Conservation (phyloP, 2,888 invertebrate species). For the Harpagoxenus sublaevis region DNA sequence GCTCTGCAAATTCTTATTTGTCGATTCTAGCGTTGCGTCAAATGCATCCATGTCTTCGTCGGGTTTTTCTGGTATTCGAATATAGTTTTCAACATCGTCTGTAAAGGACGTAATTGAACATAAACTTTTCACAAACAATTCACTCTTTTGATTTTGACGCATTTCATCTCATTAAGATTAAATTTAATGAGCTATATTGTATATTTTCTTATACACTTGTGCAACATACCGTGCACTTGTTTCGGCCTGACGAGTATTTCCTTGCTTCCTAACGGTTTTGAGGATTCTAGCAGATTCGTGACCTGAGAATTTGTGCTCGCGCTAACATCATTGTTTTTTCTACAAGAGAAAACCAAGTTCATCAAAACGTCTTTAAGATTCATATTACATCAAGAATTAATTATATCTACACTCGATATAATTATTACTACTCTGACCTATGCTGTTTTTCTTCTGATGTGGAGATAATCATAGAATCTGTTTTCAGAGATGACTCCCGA, state of each 20-base stretch:
- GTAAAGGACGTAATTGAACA: constrained; percentile 19
- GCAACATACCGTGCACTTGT: constrained; percentile 72
- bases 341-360: constrained; percentile 51
- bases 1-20: constrained; percentile 88
- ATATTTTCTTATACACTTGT: constrained; percentile 41
- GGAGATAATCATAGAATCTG: constrained; percentile 61
- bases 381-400: neutral
- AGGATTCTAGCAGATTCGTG: constrained; percentile 59
- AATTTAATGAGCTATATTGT: neutral
- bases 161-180: neutral
- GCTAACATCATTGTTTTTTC: constrained; percentile 61
- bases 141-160: neutral
- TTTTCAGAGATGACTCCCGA: constrained; percentile 62
- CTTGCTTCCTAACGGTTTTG: constrained; percentile 56
- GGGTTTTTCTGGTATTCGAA: constrained; percentile 71
- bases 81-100: constrained; percentile 72
- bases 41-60: constrained; percentile 87
- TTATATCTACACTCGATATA: neutral
- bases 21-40: constrained; percentile 87
- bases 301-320: constrained; percentile 59
- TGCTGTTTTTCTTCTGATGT: constrained; percentile 60
- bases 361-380: constrained; percentile 41
- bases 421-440: constrained; percentile 60
- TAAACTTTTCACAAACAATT: neutral
- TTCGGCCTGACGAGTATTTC: constrained; percentile 68